Evolutionary conservation across 2,888 invertebrate genomes (phyloP), one percentile per base, ranked within the genome.

Genomic region (Synanthedon formicaeformis): DNA sequence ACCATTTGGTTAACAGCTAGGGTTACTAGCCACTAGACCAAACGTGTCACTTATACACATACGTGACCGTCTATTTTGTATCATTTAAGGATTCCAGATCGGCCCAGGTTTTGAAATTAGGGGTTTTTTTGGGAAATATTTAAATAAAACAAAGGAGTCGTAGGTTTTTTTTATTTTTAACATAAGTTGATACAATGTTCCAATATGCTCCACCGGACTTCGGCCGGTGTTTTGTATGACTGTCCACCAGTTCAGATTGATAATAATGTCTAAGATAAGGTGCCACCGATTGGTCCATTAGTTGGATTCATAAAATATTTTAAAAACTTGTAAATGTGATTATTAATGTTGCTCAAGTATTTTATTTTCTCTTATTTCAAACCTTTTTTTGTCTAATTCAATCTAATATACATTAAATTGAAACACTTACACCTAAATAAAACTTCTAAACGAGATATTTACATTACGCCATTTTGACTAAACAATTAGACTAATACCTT

Each of bases 151-250:
- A 53, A 41, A 53, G 62, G 57, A 71, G 71, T 82, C 82, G 68
- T 70, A 75, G 78, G 75, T 73, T 82, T 81, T 34, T 34, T 34
- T 81, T 81, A 76, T 85, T 81, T 85, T 74, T 79, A 82, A 83
- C 83, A 80, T 83, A 84, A 81, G 82, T 82, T 84, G 78, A 69
- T 82, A 86, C 84, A 85, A 83, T 84, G 80, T 79, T 84, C 75
- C 81, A 83, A 80, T 83, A 81, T 79, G 80, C 71, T 77, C 75
- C 72, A 79, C 80, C 78, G 76, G 70, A 72, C 77, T 81, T 81
- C 78, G 79, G 81, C 76, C 67, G 74, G 71, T 67, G 65, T 64
- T 73, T 72, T 66, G 66, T 73, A 73, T 66, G 66, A 66, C 55
- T 58, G 34, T 52, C 23, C 49, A 64, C 66, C 64, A 61, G 65